These are phyloP conservation scores for Babyrousa celebensis DNA, from an alignment of 2,797 vertebrate genomes.

Conservation along the genomic window DNA sequence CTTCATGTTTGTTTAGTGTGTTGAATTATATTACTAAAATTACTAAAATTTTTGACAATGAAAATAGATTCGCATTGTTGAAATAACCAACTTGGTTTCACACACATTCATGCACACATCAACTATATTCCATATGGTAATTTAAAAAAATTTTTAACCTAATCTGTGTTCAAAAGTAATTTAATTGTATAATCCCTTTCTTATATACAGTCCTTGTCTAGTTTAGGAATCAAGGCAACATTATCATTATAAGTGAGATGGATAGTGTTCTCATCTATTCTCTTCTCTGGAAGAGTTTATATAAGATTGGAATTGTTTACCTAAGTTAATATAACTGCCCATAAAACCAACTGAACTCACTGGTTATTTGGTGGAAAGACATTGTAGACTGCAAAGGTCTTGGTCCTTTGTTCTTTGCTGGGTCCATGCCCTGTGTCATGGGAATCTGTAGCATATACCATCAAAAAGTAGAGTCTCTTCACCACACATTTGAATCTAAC, in stretches of 20 bases:
- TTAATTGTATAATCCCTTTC: neutral
- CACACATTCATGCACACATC: no score
- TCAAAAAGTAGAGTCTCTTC: neutral
- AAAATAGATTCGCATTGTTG: constrained; percentile 31
- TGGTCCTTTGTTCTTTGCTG: neutral
- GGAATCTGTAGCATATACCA: neutral
- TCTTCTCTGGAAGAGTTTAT: neutral
- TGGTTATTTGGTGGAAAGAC: neutral
- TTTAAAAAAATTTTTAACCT: neutral
- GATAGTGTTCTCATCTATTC: neutral
- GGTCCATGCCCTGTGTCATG: neutral
- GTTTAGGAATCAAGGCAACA: neutral
- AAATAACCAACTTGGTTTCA: neutral
- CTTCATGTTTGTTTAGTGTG: neutral
- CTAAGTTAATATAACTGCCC: neutral
- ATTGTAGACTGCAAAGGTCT: neutral
- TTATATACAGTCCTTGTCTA: neutral
- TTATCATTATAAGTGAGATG: neutral
- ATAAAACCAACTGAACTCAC: neutral
- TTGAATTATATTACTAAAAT: neutral
- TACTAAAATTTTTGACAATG: constrained; percentile 10
- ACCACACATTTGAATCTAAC: neutral
- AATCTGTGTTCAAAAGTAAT: constrained; percentile 46
- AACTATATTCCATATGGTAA: no score
- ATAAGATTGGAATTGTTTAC: neutral